Conservation (phyloP, 2,797 vertebrate genomes). For the Falco naumanni region DNA sequence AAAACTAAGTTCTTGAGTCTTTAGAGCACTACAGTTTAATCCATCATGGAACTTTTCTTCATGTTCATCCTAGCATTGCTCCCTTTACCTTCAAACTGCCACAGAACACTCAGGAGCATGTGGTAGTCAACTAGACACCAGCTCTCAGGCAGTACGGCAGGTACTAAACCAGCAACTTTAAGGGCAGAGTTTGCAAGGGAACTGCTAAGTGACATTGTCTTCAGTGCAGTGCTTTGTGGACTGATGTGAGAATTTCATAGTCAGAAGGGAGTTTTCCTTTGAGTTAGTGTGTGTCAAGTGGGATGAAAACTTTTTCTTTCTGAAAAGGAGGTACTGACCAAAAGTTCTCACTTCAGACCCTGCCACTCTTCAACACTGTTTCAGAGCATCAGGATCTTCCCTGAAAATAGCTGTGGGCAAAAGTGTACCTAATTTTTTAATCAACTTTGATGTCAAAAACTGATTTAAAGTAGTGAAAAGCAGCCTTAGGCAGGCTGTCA, state of each 20-base stretch:
- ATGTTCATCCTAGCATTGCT: background rate
- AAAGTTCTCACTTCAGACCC: background rate
- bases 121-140: too few relatives aligned
- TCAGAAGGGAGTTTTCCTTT: background rate
- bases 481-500: background rate
- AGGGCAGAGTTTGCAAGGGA: background rate
- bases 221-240: background rate
- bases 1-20: background rate
- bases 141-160: background rate
- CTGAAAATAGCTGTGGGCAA: background rate
- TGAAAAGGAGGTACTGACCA: background rate
- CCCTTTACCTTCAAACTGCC: background rate
- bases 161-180: background rate
- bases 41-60: background rate
- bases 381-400: background rate
- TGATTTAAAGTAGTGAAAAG: background rate
- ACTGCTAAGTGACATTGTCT: background rate
- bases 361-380: background rate
- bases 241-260: background rate
- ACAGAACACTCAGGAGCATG: background rate
- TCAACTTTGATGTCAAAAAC: background rate
- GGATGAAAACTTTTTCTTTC: background rate
- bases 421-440: background rate
- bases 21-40: background rate
- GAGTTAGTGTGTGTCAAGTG: background rate